phyloP scores from a whole-genome alignment of 2,888 invertebrate species.

The Norana najaformis region DNA sequence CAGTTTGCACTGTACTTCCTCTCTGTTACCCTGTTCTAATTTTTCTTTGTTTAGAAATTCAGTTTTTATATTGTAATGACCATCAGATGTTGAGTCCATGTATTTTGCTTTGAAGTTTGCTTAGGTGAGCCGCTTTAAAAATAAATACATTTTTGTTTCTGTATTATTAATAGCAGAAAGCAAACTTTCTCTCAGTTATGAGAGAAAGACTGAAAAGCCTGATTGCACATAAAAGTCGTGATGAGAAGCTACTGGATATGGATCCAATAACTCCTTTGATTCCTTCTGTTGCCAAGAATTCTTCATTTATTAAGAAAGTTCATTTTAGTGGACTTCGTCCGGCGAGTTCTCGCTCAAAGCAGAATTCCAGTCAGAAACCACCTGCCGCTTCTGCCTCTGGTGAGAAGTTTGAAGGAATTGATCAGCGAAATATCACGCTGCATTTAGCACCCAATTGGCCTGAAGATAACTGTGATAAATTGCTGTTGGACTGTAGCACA shows the following conservation, averaged over 20 bases:
- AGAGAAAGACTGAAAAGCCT: not conserved
- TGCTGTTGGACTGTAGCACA: not conserved
- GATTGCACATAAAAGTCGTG: not conserved
- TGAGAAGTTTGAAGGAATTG: not conserved
- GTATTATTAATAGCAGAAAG: not conserved
- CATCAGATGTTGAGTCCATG: not conserved
- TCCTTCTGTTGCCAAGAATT: not conserved
- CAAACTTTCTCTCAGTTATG: not conserved
- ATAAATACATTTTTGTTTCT: not conserved
- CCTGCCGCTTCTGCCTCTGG: not conserved
- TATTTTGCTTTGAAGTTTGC: too few species aligned
- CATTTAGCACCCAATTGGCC: not conserved
- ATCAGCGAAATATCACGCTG: not conserved
- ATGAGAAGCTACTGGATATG: not conserved
- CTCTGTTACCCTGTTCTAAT: not conserved
- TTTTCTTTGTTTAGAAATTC: not conserved
- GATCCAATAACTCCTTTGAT: not conserved
- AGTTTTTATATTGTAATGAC: not conserved
- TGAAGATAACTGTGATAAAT: not conserved
- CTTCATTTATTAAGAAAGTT: not conserved
- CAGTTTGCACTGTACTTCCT: too few species aligned
- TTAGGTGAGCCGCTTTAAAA: too few species aligned
- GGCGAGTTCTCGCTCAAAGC: not conserved
- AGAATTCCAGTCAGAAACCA: not conserved
- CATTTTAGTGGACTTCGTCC: constrained; percentile 21